Evolutionary conservation across 2,113 vertebrate species (phyloP).

Genomic region (Clarias gariepinus): DNA sequence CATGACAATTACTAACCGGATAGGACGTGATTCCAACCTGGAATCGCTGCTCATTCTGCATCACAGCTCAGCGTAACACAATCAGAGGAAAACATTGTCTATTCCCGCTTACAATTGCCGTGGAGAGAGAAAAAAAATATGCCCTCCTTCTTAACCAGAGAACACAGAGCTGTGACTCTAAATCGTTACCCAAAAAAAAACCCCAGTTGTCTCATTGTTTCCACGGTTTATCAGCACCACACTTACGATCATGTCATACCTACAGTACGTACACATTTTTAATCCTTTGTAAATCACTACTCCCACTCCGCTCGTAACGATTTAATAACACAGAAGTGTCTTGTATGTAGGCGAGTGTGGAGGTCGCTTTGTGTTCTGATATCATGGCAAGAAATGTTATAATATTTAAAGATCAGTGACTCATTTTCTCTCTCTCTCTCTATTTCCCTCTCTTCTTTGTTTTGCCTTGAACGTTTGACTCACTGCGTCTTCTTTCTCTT

Average conservation of each 20-base stretch:
- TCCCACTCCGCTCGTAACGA: background rate
- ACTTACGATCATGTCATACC: background rate
- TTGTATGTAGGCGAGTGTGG: background rate
- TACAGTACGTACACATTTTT: background rate
- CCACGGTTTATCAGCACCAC: background rate
- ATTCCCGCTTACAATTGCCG: background rate
- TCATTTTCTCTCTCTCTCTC: background rate
- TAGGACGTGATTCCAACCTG: background rate
- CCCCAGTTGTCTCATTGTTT: background rate
- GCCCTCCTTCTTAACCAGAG: background rate
- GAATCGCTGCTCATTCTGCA: background rate
- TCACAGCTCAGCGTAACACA: background rate
- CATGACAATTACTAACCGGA: background rate
- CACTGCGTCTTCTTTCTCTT: background rate
- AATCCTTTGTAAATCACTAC: background rate
- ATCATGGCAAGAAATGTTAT: background rate
- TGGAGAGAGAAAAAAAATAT: background rate
- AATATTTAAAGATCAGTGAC: background rate
- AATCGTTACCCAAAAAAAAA: background rate
- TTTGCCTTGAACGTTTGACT: background rate
- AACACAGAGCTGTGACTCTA: background rate
- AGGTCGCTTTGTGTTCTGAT: background rate
- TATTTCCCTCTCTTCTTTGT: background rate
- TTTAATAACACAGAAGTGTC: background rate
- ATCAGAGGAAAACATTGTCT: background rate